Base-by-base conservation (phyloP, 2,797 vertebrate genomes). In the Enteromius viviparus region DNA sequence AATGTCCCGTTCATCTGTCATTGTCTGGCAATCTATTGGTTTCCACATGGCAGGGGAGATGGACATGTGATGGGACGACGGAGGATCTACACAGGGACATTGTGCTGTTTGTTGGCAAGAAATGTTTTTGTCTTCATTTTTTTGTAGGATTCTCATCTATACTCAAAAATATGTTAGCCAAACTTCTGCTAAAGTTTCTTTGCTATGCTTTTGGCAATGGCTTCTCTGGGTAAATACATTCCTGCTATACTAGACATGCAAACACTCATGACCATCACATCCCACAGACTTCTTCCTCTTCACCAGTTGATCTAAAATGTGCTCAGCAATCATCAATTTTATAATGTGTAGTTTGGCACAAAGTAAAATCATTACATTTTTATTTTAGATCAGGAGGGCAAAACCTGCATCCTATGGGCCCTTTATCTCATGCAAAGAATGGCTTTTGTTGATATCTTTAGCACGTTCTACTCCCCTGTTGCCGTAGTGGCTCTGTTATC, bases 401-500 rank as follows among this genome's bases (percentile, higher is more conserved):
- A 72, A 81, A 69, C 47, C 68, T 29, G n/a, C 23, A 5, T 64
- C 26, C 62, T 32, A n/a, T 78, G 6, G 76, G 19, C 26, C 26
- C 37, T 49, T 82, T 79, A 84, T 84, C 65, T 85, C 29, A 49
- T 74, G 74, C 58, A 74, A 82, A 82, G 81, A 82, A 84, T 60
- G 58, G 17, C 51, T 80, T 82, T 82, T 79, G 78, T 84, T 51
- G 64, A 64, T 70, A 62, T 74, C 69, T 76, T 81, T 79, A 82
- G 60, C 45, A 69, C 62, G 4, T 70, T 72, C 58, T 65, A 42
- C 51, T 26, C 8, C 69, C 55, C 60, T 37, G 65, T 65, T 66
- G 72, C 80, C 23, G 11, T 78, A 86, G 77, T 58, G 37, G 58
- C 80, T 47, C 26, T 11, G 4, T 29, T 81, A 65, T 87, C 66